Conservation (phyloP, 53 echinoderm and acorn worm species). For the Luidia sarsii region DNA sequence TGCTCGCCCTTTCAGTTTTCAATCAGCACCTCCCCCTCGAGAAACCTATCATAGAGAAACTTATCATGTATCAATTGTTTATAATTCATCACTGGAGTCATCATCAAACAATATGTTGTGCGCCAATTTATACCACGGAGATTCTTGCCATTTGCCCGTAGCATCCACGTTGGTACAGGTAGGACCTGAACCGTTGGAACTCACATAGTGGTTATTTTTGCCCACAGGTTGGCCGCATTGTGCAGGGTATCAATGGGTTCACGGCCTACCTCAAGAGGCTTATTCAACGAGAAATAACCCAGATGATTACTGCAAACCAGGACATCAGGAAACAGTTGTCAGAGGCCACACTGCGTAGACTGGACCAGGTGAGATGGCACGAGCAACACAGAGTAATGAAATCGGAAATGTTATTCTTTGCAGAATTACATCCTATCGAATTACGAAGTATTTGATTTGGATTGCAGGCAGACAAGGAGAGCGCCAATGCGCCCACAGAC, state of each 20-base stretch:
- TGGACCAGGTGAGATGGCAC: conserved; percentile 51
- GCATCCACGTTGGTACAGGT: too few relatives aligned
- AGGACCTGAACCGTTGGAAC: too few relatives aligned
- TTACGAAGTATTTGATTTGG: too few relatives aligned
- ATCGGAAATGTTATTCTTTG: background rate
- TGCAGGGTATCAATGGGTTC: conserved; percentile 74
- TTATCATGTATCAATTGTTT: too few relatives aligned
- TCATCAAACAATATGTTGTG: too few relatives aligned
- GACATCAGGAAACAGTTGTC: conserved; percentile 65
- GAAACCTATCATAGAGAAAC: too few relatives aligned
- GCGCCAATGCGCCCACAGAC: background rate
- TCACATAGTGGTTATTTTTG: too few relatives aligned
- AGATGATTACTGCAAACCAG: conserved; percentile 54
- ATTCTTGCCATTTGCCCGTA: too few relatives aligned
- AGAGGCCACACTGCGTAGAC: conserved; percentile 50
- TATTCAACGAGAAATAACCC: conserved; percentile 65
- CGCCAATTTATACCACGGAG: too few relatives aligned
- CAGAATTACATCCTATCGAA: background rate
- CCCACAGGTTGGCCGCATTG: conserved; percentile 64
- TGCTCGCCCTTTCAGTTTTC: too few relatives aligned
- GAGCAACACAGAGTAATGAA: background rate
- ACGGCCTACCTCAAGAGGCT: conserved; percentile 66
- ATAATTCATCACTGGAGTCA: too few relatives aligned
- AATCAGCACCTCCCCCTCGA: too few relatives aligned
- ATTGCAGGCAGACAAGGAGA: background rate